These are phyloP conservation scores for Caenorhabditis imperialis DNA, from an alignment of 2,888 invertebrate species.

Conservation along the genomic window DNA sequence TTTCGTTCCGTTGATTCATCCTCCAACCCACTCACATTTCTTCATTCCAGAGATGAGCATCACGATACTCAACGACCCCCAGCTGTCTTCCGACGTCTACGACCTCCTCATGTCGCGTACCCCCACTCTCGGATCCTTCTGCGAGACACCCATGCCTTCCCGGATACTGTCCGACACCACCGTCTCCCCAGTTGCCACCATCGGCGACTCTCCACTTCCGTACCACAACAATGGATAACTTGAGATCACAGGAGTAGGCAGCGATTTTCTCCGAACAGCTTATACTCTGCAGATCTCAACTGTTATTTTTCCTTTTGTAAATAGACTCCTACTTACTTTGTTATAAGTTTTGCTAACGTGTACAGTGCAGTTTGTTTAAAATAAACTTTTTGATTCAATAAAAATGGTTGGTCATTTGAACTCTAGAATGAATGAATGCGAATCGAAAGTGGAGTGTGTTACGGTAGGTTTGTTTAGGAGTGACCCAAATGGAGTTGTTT, in stretches of 20 bases:
- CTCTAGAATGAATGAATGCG: constrained; percentile 1
- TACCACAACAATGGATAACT: constrained; percentile 30
- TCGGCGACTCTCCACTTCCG: not conserved
- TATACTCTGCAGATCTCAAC: constrained; percentile 43
- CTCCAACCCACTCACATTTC: not conserved
- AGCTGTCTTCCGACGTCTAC: constrained; percentile 56
- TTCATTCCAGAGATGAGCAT: constrained; percentile 51
- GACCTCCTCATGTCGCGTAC: constrained; percentile 54
- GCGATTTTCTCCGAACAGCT: constrained; percentile 39
- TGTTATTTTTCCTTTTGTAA: constrained; percentile 32
- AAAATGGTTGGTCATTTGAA: constrained; percentile 28
- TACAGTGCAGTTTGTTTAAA: constrained; percentile 18
- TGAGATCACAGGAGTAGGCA: constrained; percentile 31
- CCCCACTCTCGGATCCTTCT: constrained; percentile 29
- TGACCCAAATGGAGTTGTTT: too few relatives aligned
- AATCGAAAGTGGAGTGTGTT: not conserved
- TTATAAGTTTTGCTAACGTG: constrained; percentile 17
- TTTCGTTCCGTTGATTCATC: not conserved
- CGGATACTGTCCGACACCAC: constrained; percentile 11
- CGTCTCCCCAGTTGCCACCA: too few relatives aligned
- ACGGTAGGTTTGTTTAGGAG: not conserved
- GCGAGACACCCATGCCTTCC: constrained; percentile 14
- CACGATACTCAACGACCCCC: constrained; percentile 59
- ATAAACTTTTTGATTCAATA: constrained; percentile 11
- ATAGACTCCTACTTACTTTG: constrained; percentile 40